Percentiles rank a stretch among this genome's conserved stretches.
Evolutionary conservation across 2,113 vertebrate genomes (phyloP).

Genomic region (Microtus pennsylvanicus): DNA sequence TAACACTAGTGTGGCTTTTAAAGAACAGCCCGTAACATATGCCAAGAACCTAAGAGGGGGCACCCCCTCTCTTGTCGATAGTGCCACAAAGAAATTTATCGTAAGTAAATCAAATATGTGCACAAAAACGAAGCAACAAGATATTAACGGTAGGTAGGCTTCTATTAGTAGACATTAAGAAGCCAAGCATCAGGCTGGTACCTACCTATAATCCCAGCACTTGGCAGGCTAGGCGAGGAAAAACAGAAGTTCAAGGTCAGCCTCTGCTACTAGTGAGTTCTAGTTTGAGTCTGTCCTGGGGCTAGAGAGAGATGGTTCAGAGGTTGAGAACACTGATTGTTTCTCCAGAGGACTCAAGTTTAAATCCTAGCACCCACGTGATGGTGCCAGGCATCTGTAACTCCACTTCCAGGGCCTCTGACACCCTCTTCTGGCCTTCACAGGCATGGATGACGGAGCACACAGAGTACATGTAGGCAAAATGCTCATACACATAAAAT

Average conservation of each 20-base stretch:
- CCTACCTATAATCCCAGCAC: neutral
- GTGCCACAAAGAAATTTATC: slow-evolving; percentile 5
- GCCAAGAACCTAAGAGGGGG: neutral
- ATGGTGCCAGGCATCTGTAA: neutral
- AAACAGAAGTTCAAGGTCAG: neutral
- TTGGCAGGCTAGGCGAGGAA: neutral
- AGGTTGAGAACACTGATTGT: neutral
- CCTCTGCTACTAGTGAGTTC: neutral
- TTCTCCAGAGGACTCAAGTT: neutral
- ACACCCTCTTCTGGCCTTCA: neutral
- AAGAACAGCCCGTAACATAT: neutral
- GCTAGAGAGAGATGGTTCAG: neutral
- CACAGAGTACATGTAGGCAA: neutral
- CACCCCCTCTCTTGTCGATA: neutral
- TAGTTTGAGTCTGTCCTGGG: neutral
- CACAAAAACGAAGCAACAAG: neutral
- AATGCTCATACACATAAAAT: neutral
- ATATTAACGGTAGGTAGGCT: neutral
- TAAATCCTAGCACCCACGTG: neutral
- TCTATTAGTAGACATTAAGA: neutral
- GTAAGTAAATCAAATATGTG: slow-evolving; percentile 2
- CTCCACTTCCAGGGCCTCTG: neutral
- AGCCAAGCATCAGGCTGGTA: neutral
- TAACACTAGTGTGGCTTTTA: neutral
- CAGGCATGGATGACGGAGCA: too few relatives aligned